Evolutionary conservation across 2,113 vertebrate genomes (phyloP), one percentile per base, ranked within the genome.

Genomic region (Stigmatopora argus): DNA sequence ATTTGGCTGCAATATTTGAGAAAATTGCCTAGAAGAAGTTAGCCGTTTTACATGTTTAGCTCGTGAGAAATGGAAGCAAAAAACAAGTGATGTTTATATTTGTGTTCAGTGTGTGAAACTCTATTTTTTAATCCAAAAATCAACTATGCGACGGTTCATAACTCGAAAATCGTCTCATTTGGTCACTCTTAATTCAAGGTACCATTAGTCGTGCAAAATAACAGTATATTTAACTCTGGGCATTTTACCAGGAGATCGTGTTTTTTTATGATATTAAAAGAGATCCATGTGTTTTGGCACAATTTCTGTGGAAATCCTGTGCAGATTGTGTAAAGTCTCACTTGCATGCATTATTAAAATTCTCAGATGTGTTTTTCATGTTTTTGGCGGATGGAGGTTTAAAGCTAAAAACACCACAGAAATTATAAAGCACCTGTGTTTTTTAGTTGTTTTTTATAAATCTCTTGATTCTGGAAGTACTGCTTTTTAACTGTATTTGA

Each of bases 301-400:
- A 71, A 75, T 72, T 84, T 86, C 84, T 81, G 77, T 62, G 67
- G 77, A 73, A 80, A 73, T 81, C 77, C 72, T 77, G 79, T 88
- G 73, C 62, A 60, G 71, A 72, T 83, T 74, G 72, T 76, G 73
- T 73, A 84, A 85, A 78, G 75, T 77, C 76, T 80, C 62, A 60
- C 56, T 72, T 77, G 73, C 83, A 79, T 89, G 83, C 86, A 88
- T 88, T 90, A 89, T 89, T 89, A 85, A 92, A 90, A 78, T 70
- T 67, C 73, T 83, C 75, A 79, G 80, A 88, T 90, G 85, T 86
- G 80, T 85, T 90, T 89, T 86, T 80, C 86, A 82, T 89, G 85
- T 89, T 90, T 89, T 85, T 73, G 80, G 67, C 78, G 75, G 72
- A 75, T 80, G 84, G 79, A 83, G 88, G 85, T 86, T 72, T 87